A percentile compares a stretch with the other conserved stretches of the same genome.
Evolutionary conservation across 2,113 vertebrate genomes (phyloP).

Genomic region (Aepyceros melampus): DNA sequence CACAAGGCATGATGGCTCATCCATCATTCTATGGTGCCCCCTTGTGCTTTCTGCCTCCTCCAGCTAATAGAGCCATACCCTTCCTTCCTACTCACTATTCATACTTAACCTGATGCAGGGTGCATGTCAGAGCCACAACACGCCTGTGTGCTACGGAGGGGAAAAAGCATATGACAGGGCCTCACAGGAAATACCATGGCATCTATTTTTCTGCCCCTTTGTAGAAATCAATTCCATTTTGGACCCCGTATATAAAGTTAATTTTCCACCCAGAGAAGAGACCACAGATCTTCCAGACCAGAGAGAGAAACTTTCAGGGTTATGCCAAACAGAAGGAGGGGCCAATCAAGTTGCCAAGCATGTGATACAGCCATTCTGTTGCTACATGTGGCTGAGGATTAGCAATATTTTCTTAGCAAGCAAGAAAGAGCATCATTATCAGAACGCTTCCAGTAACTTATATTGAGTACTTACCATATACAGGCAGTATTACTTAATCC

Average conservation of each 20-base stretch:
- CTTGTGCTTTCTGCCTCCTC: background rate
- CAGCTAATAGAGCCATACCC: background rate
- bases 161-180: background rate
- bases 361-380: background rate
- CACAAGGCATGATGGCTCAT: background rate
- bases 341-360: background rate
- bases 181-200: background rate
- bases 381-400: background rate
- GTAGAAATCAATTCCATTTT: background rate
- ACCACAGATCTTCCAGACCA: background rate
- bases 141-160: background rate
- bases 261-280: background rate
- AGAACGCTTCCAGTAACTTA: background rate
- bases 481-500: background rate
- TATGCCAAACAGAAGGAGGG: background rate
- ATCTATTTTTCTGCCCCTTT: background rate
- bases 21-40: background rate
- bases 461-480: background rate
- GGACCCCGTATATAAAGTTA: background rate
- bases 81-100: background rate
- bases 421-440: background rate
- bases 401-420: background rate
- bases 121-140: background rate
- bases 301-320: background rate
- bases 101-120: accelerated